A percentile compares a stretch with the other conserved stretches of the same genome.
These are phyloP conservation scores for Ecliptopera silaceata DNA, from an alignment of 2,888 invertebrate species.

Conservation along the genomic window DNA sequence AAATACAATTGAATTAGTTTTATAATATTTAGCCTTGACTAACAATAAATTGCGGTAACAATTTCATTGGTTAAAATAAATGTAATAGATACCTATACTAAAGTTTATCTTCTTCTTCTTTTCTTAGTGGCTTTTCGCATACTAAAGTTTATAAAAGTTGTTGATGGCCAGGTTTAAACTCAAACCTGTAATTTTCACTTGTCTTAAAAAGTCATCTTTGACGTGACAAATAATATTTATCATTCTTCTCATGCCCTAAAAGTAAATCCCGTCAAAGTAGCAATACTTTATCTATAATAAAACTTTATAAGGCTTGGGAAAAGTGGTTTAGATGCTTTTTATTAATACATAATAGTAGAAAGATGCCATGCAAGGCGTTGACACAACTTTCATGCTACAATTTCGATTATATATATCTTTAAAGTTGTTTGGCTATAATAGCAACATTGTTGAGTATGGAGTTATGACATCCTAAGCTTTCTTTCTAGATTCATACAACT, in stretches of 20 bases:
- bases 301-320: slow-evolving; percentile 70
- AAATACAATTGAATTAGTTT: too few species aligned
- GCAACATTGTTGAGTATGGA: slow-evolving; percentile 17
- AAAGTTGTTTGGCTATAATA: slow-evolving; percentile 29
- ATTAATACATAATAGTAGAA: slow-evolving; percentile 64
- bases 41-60: too few species aligned
- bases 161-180: not conserved
- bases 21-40: too few species aligned
- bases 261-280: slow-evolving; percentile 58
- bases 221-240: slow-evolving; percentile 12
- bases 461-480: slow-evolving; percentile 27
- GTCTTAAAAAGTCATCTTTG: not conserved
- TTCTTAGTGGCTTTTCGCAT: too few species aligned
- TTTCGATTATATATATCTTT: slow-evolving; percentile 25
- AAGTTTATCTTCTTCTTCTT: too few species aligned
- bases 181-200: slow-evolving; percentile 9
- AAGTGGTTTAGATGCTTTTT: slow-evolving; percentile 63
- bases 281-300: slow-evolving; percentile 58
- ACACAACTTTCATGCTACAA: slow-evolving; percentile 63
- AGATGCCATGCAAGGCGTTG: slow-evolving; percentile 58
- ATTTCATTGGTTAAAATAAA: too few species aligned
- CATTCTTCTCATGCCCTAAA: slow-evolving; percentile 13
- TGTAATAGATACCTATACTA: too few species aligned
- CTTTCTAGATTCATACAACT: too few species aligned
- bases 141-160: too few species aligned